These are phyloP conservation scores for Drosophila bunnanda DNA, from an alignment of 2,888 invertebrate species.

Conservation along the genomic window DNA sequence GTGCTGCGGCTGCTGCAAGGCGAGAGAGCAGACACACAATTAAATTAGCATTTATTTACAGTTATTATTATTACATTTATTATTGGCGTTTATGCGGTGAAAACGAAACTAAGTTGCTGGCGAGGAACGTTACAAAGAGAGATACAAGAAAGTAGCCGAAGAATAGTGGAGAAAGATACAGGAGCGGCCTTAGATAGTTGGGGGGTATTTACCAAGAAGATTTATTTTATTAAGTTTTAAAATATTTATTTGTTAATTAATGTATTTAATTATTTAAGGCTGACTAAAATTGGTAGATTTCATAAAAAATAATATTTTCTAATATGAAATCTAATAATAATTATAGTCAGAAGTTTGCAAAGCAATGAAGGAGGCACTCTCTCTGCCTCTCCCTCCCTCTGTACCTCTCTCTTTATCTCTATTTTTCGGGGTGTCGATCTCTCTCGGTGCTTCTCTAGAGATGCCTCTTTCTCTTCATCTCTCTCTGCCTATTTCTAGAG, in stretches of 20 bases:
- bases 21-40: slow-evolving; percentile 54
- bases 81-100: slow-evolving; percentile 65
- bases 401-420: too few species aligned
- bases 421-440: too few species aligned
- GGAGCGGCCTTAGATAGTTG: slow-evolving; percentile 17
- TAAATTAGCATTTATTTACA: slow-evolving; percentile 77
- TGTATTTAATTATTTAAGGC: background rate
- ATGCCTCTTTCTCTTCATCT: too few species aligned
- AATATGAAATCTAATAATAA: too few species aligned
- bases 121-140: slow-evolving; percentile 16
- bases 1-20: slow-evolving; percentile 69
- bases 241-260: background rate
- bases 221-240: background rate
- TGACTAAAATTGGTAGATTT: too few species aligned
- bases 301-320: too few species aligned
- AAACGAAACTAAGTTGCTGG: slow-evolving; percentile 62
- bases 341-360: too few species aligned
- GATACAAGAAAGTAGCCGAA: slow-evolving; percentile 7
- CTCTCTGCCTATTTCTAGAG: too few species aligned
- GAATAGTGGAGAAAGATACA: slow-evolving; percentile 14
- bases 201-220: background rate
- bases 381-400: too few species aligned
- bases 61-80: slow-evolving; percentile 60
- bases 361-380: too few species aligned
- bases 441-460: too few species aligned